Percentiles rank a stretch among this genome's conserved stretches.
Conservation (phyloP, 2,797 vertebrate species). For the Sebastes melanostomus region DNA sequence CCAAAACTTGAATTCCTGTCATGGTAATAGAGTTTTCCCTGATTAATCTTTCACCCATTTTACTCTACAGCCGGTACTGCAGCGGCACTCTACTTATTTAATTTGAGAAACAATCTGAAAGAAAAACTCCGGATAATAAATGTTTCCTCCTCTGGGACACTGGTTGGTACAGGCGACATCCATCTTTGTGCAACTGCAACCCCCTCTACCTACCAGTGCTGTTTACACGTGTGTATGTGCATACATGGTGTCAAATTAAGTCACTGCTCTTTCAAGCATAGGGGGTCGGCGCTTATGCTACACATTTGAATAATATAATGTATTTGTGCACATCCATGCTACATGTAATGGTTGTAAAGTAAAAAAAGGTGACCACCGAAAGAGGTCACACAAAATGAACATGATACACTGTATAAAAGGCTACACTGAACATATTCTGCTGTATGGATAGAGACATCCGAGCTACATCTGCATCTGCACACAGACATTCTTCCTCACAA, state of each 20-base stretch:
- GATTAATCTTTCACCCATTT: slow-evolving; percentile 80
- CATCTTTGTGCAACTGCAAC: slow-evolving; percentile 61
- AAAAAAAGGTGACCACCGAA: not conserved
- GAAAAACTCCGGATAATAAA: slow-evolving; percentile 77
- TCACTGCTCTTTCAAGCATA: not conserved
- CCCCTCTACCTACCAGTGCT: slow-evolving; percentile 28
- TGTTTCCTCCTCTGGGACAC: slow-evolving; percentile 73
- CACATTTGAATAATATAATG: slow-evolving; percentile 15
- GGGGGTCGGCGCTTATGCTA: not conserved
- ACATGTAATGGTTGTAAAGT: not conserved
- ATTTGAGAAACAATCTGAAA: slow-evolving; percentile 79
- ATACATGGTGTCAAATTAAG: slow-evolving; percentile 55
- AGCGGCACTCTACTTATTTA: slow-evolving; percentile 76
- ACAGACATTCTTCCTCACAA: slow-evolving; percentile 45
- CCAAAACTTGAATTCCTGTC: slow-evolving; percentile 76
- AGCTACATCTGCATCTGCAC: slow-evolving; percentile 46
- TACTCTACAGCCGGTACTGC: slow-evolving; percentile 57
- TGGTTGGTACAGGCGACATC: slow-evolving; percentile 58
- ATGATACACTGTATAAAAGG: not conserved
- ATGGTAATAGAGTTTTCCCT: slow-evolving; percentile 77
- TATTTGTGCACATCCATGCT: not conserved
- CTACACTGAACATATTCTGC: slow-evolving; percentile 15
- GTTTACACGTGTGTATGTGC: slow-evolving; percentile 35
- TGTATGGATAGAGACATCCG: slow-evolving; percentile 32
- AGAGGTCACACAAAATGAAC: slow-evolving; percentile 23